Conservation (phyloP, 2,797 vertebrate species). For the Platalea minor region DNA sequence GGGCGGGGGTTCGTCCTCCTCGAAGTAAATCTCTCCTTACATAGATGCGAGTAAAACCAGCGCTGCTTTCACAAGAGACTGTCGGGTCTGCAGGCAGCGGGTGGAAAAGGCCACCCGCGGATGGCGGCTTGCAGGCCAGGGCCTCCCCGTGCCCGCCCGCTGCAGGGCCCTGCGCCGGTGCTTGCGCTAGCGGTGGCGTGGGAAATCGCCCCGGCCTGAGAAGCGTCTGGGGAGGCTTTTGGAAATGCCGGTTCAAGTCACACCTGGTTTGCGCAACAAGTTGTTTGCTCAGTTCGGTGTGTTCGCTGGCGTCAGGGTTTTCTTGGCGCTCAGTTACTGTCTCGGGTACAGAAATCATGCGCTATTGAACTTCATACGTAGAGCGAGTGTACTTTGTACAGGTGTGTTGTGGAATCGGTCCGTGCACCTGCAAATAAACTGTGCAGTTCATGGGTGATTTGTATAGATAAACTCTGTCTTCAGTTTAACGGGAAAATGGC, state of each 20-base stretch:
- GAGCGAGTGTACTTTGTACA: accelerated
- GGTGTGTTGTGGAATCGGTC: no score
- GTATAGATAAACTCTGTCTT: not conserved
- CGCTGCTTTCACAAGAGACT: not conserved
- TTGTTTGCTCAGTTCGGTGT: no score
- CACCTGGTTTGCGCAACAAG: accelerated
- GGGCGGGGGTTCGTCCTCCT: accelerated
- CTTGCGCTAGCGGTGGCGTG: accelerated
- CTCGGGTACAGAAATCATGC: accelerated
- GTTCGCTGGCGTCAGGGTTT: not conserved
- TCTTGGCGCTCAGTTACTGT: not conserved
- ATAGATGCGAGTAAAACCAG: accelerated
- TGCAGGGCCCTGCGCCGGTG: no score
- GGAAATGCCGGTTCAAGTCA: accelerated
- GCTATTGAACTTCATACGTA: accelerated
- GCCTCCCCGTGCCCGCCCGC: accelerated
- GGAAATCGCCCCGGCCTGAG: not conserved
- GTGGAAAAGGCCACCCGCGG: no score
- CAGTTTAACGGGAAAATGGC: not conserved
- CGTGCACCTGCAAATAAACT: not conserved
- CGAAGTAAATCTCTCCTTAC: accelerated
- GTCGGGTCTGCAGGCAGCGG: accelerated
- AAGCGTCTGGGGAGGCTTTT: accelerated
- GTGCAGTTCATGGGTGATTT: accelerated
- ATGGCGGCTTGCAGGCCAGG: no score